phyloP scores from a whole-genome alignment of 1,140 invertebrate species.

The Odontomachus brunneus region DNA sequence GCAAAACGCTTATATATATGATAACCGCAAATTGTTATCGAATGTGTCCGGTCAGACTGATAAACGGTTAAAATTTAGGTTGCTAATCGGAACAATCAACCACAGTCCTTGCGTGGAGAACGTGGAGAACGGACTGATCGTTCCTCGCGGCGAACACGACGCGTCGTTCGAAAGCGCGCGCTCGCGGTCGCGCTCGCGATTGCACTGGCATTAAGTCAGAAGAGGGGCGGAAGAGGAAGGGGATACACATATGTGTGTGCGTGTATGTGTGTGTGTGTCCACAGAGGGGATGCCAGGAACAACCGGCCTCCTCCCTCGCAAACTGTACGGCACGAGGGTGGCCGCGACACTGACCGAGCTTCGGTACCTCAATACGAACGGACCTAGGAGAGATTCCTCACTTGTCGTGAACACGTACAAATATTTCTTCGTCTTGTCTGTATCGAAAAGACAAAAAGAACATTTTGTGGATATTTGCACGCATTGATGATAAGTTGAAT shows the following conservation, averaged over 20 bases:
- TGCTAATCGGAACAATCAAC: conserved; percentile 46
- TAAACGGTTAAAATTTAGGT: conserved; percentile 32
- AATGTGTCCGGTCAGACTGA: neutral
- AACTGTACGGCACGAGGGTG: conserved; percentile 70
- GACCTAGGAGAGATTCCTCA: conserved; percentile 47
- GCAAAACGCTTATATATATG: neutral
- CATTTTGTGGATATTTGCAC: neutral
- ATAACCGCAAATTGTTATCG: neutral
- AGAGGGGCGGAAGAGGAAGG: conserved; percentile 58
- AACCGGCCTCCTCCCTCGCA: conserved; percentile 68
- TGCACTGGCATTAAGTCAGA: conserved; percentile 71
- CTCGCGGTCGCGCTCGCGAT: conserved; percentile 68
- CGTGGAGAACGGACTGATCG: conserved; percentile 75
- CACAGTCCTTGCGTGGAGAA: conserved; percentile 72
- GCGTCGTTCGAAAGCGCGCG: conserved; percentile 75
- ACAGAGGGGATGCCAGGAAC: conserved; percentile 70
- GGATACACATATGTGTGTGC: neutral
- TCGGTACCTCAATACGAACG: conserved; percentile 45
- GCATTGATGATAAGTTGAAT: neutral
- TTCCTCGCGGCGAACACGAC: conserved; percentile 66
- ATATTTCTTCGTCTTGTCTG: neutral
- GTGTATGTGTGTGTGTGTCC: neutral
- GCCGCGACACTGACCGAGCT: conserved; percentile 75
- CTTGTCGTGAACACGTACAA: neutral
- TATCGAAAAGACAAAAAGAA: neutral